Percentiles rank a stretch among this genome's conserved stretches.
Evolutionary conservation across 2,113 vertebrate species (phyloP).

Genomic region (Tupaia tana): DNA sequence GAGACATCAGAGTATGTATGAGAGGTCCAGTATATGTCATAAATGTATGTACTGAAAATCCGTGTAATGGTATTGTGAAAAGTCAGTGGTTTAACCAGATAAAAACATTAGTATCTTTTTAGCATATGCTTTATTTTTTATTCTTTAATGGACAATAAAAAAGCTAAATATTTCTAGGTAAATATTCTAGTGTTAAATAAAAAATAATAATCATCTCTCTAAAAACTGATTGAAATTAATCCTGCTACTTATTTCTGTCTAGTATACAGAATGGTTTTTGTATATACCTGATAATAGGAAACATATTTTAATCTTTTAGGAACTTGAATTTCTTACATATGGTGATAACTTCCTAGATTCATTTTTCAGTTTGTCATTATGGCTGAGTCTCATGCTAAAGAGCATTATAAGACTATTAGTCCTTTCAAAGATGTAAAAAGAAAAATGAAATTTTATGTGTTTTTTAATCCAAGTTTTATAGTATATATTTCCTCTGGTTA

Average conservation of each 20-base stretch:
- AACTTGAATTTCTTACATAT: conserved; percentile 23
- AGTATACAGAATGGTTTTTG: neutral
- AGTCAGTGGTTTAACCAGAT: conserved; percentile 71
- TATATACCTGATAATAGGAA: conserved; percentile 2
- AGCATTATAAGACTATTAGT: neutral
- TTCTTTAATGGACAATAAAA: conserved; percentile 60
- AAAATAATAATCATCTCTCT: conserved; percentile 56
- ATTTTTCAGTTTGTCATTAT: conserved; percentile 12
- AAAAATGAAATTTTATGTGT: neutral
- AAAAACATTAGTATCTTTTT: conserved; percentile 75
- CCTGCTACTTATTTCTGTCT: conserved; percentile 57
- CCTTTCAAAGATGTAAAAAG: neutral
- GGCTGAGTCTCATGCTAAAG: neutral
- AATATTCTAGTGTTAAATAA: conserved; percentile 71
- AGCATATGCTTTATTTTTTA: conserved; percentile 47
- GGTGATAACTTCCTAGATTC: neutral
- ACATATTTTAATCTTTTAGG: conserved; percentile 17
- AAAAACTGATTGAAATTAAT: conserved; percentile 64
- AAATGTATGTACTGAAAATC: conserved; percentile 55
- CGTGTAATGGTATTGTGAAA: conserved; percentile 22
- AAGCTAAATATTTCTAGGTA: conserved; percentile 70
- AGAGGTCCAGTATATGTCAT: neutral
- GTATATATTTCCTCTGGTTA: conserved; percentile 20
- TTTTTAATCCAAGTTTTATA: conserved; percentile 6
- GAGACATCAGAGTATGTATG: conserved; percentile 26